Base-by-base conservation (phyloP, 1,140 invertebrate species). In the Neodiprion virginianus region DNA sequence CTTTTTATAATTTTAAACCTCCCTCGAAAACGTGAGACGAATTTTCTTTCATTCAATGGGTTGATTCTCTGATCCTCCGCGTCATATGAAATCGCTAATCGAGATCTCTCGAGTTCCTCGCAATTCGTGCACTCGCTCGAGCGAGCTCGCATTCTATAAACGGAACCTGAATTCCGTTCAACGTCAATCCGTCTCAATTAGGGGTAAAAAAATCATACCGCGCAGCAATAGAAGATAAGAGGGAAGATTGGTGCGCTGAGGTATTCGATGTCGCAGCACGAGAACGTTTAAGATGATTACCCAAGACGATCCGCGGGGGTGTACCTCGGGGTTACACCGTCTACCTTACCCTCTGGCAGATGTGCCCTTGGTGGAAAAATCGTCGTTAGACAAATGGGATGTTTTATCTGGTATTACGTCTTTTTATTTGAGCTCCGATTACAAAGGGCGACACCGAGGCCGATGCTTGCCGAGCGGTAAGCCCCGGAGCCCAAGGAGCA, bases 361-460 rank as follows among this genome's bases (percentile, higher is more conserved):
- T 11, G 53, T 61, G 10, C 53, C 4, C 21, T n/a, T 5, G 28
- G 69, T 14, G 49, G 74, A 87, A 86, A 87, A 86, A 87, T 87
- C 82, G 82, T 84, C 80, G 82, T 85, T 84, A 84, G 86, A 88
- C 84, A 88, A 88, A 88, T 87, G 87, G 82, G 81, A 80, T 81
- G 84, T 84, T 88, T 88, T 88, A 88, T 88, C 86, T 84, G 83
- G 84, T 80, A 84, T 87, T 85, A 86, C 80, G 80, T 80, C 81
- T 85, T 85, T 87, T 87, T 87, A 85, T 86, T 86, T 85, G 83
- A 85, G 79, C 82, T 80, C 78, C 82, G 84, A 87, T 88, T 87
- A 82, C 78, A 70, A 68, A 67, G 67, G 21, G 23, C 65, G 72
- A 67, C 65, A 72, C 67, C 67, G 67, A 66, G 71, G 50, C 65